phyloP scores from a whole-genome alignment of 2,888 invertebrate species.

The Rotaria magnacalcarata region DNA sequence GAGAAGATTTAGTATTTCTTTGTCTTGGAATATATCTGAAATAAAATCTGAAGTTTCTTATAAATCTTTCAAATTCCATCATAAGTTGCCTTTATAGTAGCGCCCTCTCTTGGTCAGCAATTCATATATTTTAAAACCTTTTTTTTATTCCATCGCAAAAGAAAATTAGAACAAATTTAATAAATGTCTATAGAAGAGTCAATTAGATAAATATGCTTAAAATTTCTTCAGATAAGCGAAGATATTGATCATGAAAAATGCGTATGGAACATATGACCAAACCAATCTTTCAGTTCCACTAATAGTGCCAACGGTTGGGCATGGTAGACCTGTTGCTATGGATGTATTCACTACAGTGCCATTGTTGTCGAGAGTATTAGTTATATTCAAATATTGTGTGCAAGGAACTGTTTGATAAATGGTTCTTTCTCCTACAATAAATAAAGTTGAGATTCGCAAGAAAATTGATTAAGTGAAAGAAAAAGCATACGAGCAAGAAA shows the following conservation, averaged over 20 bases:
- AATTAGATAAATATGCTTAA: neutral
- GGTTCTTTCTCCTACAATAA: neutral
- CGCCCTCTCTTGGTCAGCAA: neutral
- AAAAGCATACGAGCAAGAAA: neutral
- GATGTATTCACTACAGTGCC: no score
- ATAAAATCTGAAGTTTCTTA: neutral
- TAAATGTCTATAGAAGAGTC: neutral
- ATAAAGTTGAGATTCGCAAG: neutral
- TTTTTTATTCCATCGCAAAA: neutral
- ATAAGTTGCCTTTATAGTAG: neutral
- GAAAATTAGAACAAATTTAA: neutral
- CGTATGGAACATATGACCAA: neutral
- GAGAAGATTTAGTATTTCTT: neutral
- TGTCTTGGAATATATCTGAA: neutral
- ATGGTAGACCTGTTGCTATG: neutral
- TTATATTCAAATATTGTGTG: no score
- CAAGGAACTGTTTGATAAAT: neutral
- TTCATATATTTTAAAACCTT: neutral
- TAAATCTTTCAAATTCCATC: neutral
- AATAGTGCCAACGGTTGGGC: neutral
- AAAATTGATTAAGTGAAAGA: neutral
- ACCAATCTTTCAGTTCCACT: neutral
- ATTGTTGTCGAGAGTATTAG: no score
- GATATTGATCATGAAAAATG: neutral
- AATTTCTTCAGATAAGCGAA: neutral